phyloP scores from a whole-genome alignment of 2,797 vertebrate genomes.

The Phrynocephalus vlangalii region DNA sequence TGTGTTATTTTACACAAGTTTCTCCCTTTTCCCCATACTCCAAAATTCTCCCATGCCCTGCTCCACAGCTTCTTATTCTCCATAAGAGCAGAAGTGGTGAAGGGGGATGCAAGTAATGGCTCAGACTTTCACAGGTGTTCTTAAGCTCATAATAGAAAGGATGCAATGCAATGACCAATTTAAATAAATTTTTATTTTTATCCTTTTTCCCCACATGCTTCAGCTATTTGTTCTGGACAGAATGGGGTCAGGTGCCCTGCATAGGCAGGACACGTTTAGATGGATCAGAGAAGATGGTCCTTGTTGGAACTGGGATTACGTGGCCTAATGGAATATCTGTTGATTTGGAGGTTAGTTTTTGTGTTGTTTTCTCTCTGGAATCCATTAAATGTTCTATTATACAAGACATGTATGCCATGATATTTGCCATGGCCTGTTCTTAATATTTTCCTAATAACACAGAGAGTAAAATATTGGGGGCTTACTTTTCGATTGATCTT shows the following conservation, averaged over 20 bases:
- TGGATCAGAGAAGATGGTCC: conserved; percentile 92
- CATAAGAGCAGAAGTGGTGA: background rate
- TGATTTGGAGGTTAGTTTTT: conserved; percentile 90
- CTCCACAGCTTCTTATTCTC: background rate
- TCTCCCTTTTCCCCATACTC: background rate
- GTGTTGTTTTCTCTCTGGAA: conserved; percentile 21
- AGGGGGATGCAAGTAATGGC: background rate
- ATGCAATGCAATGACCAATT: background rate
- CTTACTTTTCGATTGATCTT: conserved; percentile 87
- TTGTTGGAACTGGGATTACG: conserved; percentile 91
- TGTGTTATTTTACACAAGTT: background rate
- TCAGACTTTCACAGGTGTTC: background rate
- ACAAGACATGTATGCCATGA: conserved; percentile 47
- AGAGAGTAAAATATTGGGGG: conserved; percentile 64
- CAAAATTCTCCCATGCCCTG: background rate
- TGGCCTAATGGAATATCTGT: conserved; percentile 99
- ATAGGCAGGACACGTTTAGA: conserved; percentile 93
- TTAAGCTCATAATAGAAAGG: background rate
- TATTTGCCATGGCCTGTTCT: conserved; percentile 54
- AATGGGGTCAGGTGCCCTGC: conserved; percentile 96
- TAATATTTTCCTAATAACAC: conserved; percentile 72
- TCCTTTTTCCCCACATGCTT: conserved; percentile 53
- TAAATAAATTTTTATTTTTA: conserved; percentile 38
- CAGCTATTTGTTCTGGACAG: conserved; percentile 98
- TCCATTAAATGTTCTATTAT: conserved; percentile 40